Evolutionary conservation across 2,888 invertebrate genomes (phyloP), one percentile per base, ranked within the genome.

Genomic region (Noctua comes): DNA sequence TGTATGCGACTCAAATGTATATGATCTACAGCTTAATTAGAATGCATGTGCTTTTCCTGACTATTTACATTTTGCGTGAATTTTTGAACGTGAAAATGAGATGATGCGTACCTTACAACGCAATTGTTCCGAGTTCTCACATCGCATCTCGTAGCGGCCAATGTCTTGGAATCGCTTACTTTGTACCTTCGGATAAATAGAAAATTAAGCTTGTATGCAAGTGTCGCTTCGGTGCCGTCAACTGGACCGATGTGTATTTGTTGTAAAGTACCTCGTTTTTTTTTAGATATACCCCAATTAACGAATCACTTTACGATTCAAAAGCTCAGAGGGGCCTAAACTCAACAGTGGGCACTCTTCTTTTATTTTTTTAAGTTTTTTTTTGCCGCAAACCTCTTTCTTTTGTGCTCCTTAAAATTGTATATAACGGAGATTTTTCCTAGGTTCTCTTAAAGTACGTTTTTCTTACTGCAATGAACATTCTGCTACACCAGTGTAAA

Each of bases 111-210:
- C 82, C 82, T 83, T 72, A 65, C 75, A 85, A 85, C 64, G 68
- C 21, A 76, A 66, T 76, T 75, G 59, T 73, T 86, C 86, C 10
- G 76, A 70, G 27, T 13, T 82, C 73, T 86, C 83, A 70, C 83
- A 83, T 43, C 27, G 83, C 70, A 73, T 76, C 83, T 83, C 86
- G 43, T 48, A 82, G 36, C 83, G 76, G 43, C 70, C 24, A 72
- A 85, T 72, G 5, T 85, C 82, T 59, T 85, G 82, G 75, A 65
- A 72, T 18, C 86, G 82, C 57, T 83, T 82, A 72, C 31, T 82
- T 85, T 81, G 82, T 72, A 69, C 82, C 82, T 85, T 81, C 18
- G 72, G 11, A 81, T 40, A 81, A 81, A 84, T 68, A 68, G 11
- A 72, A 81, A 69, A 72, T 65, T 74, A 36, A 68, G 18, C 18